Base-by-base conservation (phyloP, 2,113 vertebrate genomes). In the Hippocampus mohnikei region DNA sequence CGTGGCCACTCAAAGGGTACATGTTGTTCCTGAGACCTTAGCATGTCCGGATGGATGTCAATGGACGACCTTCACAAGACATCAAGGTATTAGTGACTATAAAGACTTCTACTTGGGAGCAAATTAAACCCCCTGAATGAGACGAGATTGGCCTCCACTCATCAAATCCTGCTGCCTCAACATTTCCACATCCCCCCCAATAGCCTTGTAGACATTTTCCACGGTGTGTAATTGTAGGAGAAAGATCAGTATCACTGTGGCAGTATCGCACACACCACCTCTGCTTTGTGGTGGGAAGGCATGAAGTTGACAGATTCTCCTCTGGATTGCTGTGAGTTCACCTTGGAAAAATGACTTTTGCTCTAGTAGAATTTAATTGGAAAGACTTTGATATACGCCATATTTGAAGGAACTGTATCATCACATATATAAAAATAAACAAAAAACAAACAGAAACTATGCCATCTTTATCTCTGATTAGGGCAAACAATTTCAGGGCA, bases 51-150 rank as follows among this genome's bases (percentile, higher is more conserved):
- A 65, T 27, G 63, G 63, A 65, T 65, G 42, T 65, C 62, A 15
- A 66, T n/a, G 25, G 48, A 44, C 10, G 46, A 67, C 64, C 69
- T 60, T 68, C 56, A 53, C 29, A 41, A 67, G 50, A 68, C 59
- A 67, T 56, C 40, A 66, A 46, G 44, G 67, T 67, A 42, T 74
- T 33, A 62, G 41, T 71, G 56, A 63, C 65, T 64, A 12, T 21
- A 48, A 55, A 62, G 25, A 16, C 62, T 67, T 55, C 25, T 56
- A 64, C 18, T 42, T 61, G 27, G 20, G 62, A 53, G 41, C 42
- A 65, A 46, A 65, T 65, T 25, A 65, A 65, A 65, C n/a, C 13
- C 15, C 41, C 42, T 65, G 42, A 65, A 65, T 65, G 63, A 64
- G 40, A 42, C 11, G n/a, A 64, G 62, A 64, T 64, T 64, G 62